A percentile compares a stretch with the other conserved stretches of the same genome.
Conservation (phyloP, 1,140 invertebrate species). For the Bombus pascuorum region DNA sequence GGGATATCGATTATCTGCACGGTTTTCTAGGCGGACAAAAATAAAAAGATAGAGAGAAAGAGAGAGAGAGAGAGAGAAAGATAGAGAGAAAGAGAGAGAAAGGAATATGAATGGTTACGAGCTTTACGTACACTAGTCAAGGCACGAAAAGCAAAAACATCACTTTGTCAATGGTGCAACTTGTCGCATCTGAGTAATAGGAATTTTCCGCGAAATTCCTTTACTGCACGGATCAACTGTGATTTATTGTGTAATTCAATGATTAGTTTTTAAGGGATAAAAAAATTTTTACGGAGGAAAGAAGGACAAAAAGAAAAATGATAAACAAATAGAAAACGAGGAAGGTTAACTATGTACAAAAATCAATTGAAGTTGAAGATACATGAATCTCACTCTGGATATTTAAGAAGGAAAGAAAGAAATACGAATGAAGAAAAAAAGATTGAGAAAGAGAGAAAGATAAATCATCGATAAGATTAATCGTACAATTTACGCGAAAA, state of each 20-base stretch:
- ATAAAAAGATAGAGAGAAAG: not conserved
- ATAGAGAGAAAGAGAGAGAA: not conserved
- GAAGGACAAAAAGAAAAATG: conserved; percentile 25
- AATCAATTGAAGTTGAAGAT: conserved; percentile 2
- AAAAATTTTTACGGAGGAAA: conserved; percentile 60
- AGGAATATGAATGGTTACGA: conserved; percentile 63
- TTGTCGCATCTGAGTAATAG: conserved; percentile 71
- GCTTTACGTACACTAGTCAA: conserved; percentile 76
- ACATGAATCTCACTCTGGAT: conserved; percentile 24
- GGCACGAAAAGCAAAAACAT: conserved; percentile 70
- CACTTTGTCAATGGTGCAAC: conserved; percentile 73
- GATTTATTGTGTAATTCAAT: conserved; percentile 69
- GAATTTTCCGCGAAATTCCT: conserved; percentile 69
- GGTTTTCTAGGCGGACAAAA: conserved; percentile 48
- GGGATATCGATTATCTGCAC: conserved; percentile 60
- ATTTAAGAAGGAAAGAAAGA: not conserved
- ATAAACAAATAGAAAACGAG: conserved; percentile 27
- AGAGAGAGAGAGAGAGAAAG: not conserved
- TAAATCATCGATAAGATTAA: not conserved
- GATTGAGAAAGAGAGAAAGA: not conserved
- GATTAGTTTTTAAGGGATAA: conserved; percentile 70
- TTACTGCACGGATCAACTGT: conserved; percentile 68
- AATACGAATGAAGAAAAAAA: not conserved
- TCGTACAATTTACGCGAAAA: conserved; percentile 7
- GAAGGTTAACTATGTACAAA: conserved; percentile 31